Evolutionary conservation across 1,140 invertebrate species (phyloP), one percentile per base, ranked within the genome.

Genomic region (Magallana angulata): DNA sequence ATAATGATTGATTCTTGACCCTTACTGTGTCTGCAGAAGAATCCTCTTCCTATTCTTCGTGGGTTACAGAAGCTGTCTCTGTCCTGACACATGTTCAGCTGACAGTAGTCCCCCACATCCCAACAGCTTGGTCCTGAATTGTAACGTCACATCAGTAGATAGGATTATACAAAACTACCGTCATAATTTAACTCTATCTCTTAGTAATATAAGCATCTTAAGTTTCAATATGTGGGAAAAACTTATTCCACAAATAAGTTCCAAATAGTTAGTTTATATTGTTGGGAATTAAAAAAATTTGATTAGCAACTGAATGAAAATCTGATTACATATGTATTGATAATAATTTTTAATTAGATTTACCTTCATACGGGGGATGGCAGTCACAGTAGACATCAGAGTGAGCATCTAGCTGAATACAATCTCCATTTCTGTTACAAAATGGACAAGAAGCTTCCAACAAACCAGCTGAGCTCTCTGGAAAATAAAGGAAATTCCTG

Each of bases 341-440:
- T 48, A 48, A 48, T 48, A 48, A 48, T 48, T 48, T 48, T 48
- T 3, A 48, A 48, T 48, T 48, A 4, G 5, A 5, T 48, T 48
- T 12, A 76, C 68, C 68, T 76, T 76, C 24, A 30, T 36, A 76
- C 0, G 68, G 68, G 24, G 68, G 68, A 9, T 36, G 24, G 68
- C 68, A 76, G 68, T 76, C 68, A 36, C 68, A 76, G 24, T 9
- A 76, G 11, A 30, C 7, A 76, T 76, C 68, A 3, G 68, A 7
- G 1, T 76, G 11, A 48, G 36, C 36, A 30, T 76, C 36, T 7
- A 30, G 6, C 36, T 30, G 24, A 30, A 76, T 76, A 24, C 68
- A 76, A 24, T 76, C 68, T 2, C 68, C 68, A 76, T 76, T 76
- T 30, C 68, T 1, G 24, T 76, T 76, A 76, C 68, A 76, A 24